Evolutionary conservation across 2,113 vertebrate genomes (phyloP), one percentile per base, ranked within the genome.

Genomic region (Fulica atra): DNA sequence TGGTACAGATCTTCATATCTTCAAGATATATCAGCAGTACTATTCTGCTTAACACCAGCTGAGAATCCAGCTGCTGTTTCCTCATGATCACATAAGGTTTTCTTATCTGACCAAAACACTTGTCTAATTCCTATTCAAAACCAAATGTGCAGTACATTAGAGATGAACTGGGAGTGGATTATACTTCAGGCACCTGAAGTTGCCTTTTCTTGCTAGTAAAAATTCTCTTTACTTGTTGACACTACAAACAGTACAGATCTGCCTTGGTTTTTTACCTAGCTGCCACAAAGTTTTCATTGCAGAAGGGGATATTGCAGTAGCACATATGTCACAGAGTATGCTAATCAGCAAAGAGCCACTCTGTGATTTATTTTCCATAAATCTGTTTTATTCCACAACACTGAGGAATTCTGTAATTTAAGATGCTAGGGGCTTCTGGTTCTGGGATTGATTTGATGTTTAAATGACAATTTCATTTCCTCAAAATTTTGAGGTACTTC

Each of bases 101-200:
- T 87, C 84, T 96, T 95, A 91, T 88, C 89, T 95, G 87, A 72
- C 48, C 33, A 70, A 82, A 93, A 89, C 89, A 91, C 59, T 95
- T 82, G 59, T 48, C 25, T 88, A 86, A 63, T 66, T 88, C 78
- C 31, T 72, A 44, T 89, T 89, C 9, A 53, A 76, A 93, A 89
- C 2, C 23, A 81, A 73, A 73, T 66, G 21, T 42, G 18, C 31
- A 35, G 57, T n/a, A 59, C 8, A 13, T 69, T 57, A 76, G 29
- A 90, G 69, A 63, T 42, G 17, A 94, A 44, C 46, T 66, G 68
- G 65, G 40, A 31, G 29, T 44, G 54, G 59, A 57, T 90, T 69
- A 48, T 57, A 61, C 18, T 80, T 82, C 57, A 76, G 70, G 24
- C 25, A 79, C 15, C 48, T 64, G 31, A 24, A 72, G 31, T 4